A percentile compares a stretch with the other conserved stretches of the same genome.
phyloP scores from a whole-genome alignment of 2,113 vertebrate species.

The Phocoena phocoena region DNA sequence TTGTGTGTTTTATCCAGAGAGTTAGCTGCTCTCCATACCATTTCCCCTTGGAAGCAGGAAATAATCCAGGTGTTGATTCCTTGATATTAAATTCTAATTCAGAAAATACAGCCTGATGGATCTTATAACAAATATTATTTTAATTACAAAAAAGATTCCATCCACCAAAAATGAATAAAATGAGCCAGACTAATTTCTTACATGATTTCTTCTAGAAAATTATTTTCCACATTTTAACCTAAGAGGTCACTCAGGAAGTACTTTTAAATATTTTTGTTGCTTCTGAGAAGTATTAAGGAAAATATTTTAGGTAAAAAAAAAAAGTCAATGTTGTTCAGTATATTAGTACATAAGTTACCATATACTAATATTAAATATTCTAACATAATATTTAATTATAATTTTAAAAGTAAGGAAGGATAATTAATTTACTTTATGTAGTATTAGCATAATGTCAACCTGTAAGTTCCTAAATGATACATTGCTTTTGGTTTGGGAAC shows the following conservation, averaged over 20 bases:
- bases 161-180: conserved; percentile 8
- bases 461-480: not conserved
- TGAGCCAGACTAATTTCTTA: not conserved
- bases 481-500: not conserved
- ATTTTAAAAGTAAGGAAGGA: not conserved
- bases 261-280: not conserved
- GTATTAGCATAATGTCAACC: not conserved
- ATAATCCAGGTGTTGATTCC: not conserved
- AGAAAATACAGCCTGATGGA: not conserved
- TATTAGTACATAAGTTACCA: not conserved
- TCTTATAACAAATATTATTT: conserved; percentile 29
- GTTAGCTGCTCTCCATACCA: not conserved
- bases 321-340: not conserved
- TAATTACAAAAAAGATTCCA: not conserved
- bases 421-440: not conserved
- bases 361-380: not conserved
- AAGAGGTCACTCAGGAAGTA: conserved; percentile 2
- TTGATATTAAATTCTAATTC: not conserved
- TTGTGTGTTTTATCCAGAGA: not conserved
- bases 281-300: not conserved
- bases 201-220: not conserved
- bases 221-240: not conserved
- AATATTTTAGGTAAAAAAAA: not conserved
- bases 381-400: not conserved
- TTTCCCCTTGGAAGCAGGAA: not conserved